Evolutionary conservation across 2,888 invertebrate species (phyloP), one percentile per base, ranked within the genome.

Genomic region (Xylota segnis): DNA sequence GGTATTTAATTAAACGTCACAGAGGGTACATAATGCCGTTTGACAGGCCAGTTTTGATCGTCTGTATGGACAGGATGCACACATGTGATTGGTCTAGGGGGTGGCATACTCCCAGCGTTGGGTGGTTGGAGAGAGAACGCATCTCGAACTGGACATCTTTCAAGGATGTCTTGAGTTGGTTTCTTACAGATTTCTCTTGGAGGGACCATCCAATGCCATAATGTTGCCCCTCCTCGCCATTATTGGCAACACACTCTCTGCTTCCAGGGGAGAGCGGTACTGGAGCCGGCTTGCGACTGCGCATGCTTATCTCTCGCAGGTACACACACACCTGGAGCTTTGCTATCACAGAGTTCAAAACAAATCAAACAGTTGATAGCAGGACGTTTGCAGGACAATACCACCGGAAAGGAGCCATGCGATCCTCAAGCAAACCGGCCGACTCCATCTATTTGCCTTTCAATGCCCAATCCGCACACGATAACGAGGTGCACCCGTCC

Each of bases 291-390:
- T 32, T 68, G 12, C 16, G 10, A 66, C 1, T 14, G 56, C 81
- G 81, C 81, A 82, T 45, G 81, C 18, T 6, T 2, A 1, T 16
- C 7, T 43, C 58, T 5, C 7, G n/a, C 7, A 23, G 29, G 2
- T 18, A 0, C 45, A 59, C 37, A 2, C n/a, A 0, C 45, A 59
- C 37, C 34, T 37, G 9, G 27, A 70, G 68, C 54, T 81, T 76
- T 63, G 9, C 50, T 82, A 75, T 75, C 68, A 68, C 3, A 16
- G 37, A 14, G 37, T 18, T n/a, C 12, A 40, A 61, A 32, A 9
- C 18, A 32, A 75, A 45, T 7, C 45, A 45, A 81, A 27, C 56
- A 82, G 81, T 76, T 18, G 45, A 63, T 18, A 23, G 37, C n/a
- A 14, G 43, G 23, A 40, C 58, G n/a, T 54, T 12, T 16, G 18